These are phyloP conservation scores for Margaritifera margaritifera DNA, from an alignment of 2,888 invertebrate genomes.

Conservation along the genomic window DNA sequence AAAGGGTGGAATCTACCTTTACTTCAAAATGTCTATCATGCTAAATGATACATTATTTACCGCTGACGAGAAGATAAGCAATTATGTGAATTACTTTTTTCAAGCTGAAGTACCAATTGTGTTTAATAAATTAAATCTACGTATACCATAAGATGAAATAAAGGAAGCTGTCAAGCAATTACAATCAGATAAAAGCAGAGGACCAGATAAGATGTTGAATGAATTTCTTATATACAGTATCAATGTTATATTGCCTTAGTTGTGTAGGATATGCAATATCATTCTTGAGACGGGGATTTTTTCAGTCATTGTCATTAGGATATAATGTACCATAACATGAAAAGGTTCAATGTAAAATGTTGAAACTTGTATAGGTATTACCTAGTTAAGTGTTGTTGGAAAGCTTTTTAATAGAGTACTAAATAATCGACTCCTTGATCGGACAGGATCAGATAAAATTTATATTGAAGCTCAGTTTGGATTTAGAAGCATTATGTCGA, in stretches of 20 bases:
- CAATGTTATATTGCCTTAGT: background rate
- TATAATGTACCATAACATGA: background rate
- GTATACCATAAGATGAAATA: constrained; percentile 3
- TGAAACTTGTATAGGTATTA: constrained; percentile 7
- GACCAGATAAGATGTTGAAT: constrained; percentile 1
- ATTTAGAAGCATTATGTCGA: constrained; percentile 1
- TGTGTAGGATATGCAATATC: background rate
- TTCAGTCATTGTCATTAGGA: constrained; percentile 1
- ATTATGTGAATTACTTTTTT: background rate
- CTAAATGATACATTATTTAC: background rate
- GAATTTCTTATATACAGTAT: constrained; percentile 4
- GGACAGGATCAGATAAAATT: constrained; percentile 5
- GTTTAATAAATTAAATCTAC: constrained; percentile 1
- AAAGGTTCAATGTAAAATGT: too few relatives aligned
- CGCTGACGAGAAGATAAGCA: background rate
- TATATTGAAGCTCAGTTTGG: constrained; percentile 7
- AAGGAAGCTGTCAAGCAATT: background rate
- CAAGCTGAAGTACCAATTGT: constrained; percentile 1
- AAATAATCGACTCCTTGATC: constrained; percentile 2
- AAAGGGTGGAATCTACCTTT: too few relatives aligned
- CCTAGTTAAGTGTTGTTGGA: constrained; percentile 5
- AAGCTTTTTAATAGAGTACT: constrained; percentile 5
- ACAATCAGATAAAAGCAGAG: constrained; percentile 1
- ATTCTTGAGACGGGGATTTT: constrained; percentile 4
- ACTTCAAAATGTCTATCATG: too few relatives aligned